Evolutionary conservation across 35 echinoderm and acorn worm species (phyloP), one percentile per base, ranked within the genome.

Genomic region (Stichopus chloronotus): DNA sequence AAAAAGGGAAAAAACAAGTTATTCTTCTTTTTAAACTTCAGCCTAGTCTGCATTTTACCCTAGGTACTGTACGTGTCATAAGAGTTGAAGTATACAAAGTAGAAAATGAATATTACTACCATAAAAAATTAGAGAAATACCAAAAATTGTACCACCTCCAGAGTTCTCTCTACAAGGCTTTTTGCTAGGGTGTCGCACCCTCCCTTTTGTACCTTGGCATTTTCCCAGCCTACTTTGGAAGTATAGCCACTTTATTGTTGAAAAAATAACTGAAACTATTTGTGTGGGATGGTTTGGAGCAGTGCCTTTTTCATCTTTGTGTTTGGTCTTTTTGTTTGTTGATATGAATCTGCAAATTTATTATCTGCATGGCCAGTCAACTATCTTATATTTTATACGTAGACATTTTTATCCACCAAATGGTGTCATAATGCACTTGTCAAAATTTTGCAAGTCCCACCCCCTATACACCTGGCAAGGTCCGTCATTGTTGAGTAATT

Each of bases 341-440:
- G n/a, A n/a, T n/a, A n/a, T n/a, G n/a, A n/a, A n/a, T n/a, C n/a
- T n/a, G n/a, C n/a, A n/a, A n/a, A n/a, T n/a, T n/a, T n/a, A n/a
- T n/a, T n/a, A n/a, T n/a, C n/a, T n/a, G n/a, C n/a, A n/a, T n/a
- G n/a, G n/a, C n/a, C n/a, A n/a, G n/a, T n/a, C n/a, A n/a, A n/a
- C n/a, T n/a, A n/a, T n/a, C n/a, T n/a, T n/a, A n/a, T n/a, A n/a
- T n/a, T n/a, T n/a, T n/a, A n/a, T n/a, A n/a, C n/a, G n/a, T n/a
- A n/a, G n/a, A n/a, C n/a, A n/a, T n/a, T 76, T 76, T 76, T 76
- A 76, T 76, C 71, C 71, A 76, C 71, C 71, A 76, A 76, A 76
- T 76, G 71, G 71, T 76, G 71, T 76, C 71, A 76, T 81, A 81
- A 81, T 81, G 78, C 78, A 23, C 25, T 8, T 25, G 78, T 81